Conservation (phyloP, 2,888 invertebrate genomes). For the Drosophila robusta region DNA sequence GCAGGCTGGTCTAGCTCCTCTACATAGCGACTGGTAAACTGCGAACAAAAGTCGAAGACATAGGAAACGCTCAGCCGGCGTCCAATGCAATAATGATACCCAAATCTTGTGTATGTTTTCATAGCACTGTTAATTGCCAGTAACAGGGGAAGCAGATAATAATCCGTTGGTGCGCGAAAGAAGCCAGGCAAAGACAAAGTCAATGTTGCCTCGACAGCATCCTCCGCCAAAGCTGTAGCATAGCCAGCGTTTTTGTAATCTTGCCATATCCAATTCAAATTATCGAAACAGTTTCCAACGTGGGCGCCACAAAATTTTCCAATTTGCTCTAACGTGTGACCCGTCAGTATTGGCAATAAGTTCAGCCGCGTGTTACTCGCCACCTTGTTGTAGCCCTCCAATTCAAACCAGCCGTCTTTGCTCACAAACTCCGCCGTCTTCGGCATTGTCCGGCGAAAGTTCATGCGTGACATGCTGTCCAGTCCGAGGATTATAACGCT, state of each 20-base stretch:
- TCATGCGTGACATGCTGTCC: slow-evolving; percentile 87
- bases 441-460: slow-evolving; percentile 90
- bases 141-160: slow-evolving; percentile 90
- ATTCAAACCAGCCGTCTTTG: slow-evolving; percentile 87
- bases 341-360: slow-evolving; percentile 91
- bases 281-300: slow-evolving; percentile 86
- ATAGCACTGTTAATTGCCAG: slow-evolving; percentile 87
- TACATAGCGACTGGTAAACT: slow-evolving; percentile 87
- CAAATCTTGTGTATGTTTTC: slow-evolving; percentile 4
- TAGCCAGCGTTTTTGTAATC: slow-evolving; percentile 89
- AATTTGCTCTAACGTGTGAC: slow-evolving; percentile 83
- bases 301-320: neutral
- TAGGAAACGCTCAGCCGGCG: slow-evolving; percentile 87
- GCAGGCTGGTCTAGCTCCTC: slow-evolving; percentile 85
- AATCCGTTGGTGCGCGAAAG: slow-evolving; percentile 89
- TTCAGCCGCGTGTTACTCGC: slow-evolving; percentile 95
- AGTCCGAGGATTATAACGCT: slow-evolving; percentile 92
- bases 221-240: slow-evolving; percentile 91
- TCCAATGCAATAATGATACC: slow-evolving; percentile 86
- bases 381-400: slow-evolving; percentile 90
- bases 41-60: slow-evolving; percentile 88
- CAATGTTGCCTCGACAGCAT: slow-evolving; percentile 80
- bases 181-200: slow-evolving; percentile 84
- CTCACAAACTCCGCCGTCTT: slow-evolving; percentile 88
- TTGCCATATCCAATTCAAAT: slow-evolving; percentile 90